These are phyloP conservation scores for Cynoglossus semilaevis DNA, from an alignment of 2,113 vertebrate genomes.

Conservation along the genomic window DNA sequence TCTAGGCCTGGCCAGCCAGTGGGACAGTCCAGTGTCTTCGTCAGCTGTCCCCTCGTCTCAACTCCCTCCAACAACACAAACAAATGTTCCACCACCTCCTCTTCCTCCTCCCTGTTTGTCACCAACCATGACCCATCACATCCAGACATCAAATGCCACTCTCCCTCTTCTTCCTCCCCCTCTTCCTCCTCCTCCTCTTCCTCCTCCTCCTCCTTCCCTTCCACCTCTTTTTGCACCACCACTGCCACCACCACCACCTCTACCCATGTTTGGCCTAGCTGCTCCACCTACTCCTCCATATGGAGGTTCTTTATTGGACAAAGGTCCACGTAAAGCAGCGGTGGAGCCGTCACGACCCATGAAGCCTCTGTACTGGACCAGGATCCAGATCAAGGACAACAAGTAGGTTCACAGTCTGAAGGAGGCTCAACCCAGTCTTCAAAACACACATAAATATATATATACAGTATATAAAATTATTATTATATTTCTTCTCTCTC, in stretches of 20 bases:
- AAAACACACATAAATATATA: not conserved
- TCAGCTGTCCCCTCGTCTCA: conserved; percentile 2
- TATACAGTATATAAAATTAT: not conserved
- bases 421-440: not conserved
- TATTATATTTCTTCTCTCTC: not conserved
- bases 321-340: conserved; percentile 81
- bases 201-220: conserved; percentile 36
- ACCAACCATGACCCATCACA: conserved; percentile 6
- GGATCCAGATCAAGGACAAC: conserved; percentile 87
- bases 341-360: conserved; percentile 89
- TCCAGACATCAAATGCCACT: conserved; percentile 13
- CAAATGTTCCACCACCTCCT: conserved; percentile 18
- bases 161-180: conserved; percentile 53
- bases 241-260: conserved; percentile 37
- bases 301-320: conserved; percentile 60
- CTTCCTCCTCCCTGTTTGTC: conserved; percentile 30
- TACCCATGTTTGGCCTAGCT: conserved; percentile 21
- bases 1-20: conserved; percentile 68
- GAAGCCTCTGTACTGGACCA: conserved; percentile 96
- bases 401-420: conserved; percentile 75
- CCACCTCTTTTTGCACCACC: no score
- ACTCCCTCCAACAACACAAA: conserved; percentile 24
- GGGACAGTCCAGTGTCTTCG: conserved; percentile 54
- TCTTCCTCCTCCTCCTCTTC: conserved; percentile 49
- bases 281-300: conserved; percentile 60